phyloP scores from a whole-genome alignment of 1,140 invertebrate genomes.

The Agrypnia vestita region DNA sequence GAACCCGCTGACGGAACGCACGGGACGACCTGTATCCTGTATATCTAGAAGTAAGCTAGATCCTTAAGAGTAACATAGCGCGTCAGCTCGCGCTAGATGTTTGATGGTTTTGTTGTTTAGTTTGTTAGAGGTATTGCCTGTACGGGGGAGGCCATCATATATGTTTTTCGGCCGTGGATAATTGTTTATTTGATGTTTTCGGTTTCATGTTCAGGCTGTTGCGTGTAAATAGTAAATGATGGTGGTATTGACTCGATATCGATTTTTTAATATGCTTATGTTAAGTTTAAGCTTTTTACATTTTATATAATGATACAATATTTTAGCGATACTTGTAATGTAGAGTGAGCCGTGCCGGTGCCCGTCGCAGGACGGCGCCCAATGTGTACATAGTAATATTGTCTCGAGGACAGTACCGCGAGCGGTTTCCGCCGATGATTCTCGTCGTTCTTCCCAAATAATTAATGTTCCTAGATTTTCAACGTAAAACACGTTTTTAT shows the following conservation, averaged over 20 bases:
- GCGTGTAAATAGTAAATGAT: constrained; percentile 50
- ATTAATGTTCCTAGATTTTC: constrained; percentile 35
- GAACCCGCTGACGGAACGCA: not conserved
- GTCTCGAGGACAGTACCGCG: not conserved
- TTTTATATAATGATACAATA: constrained; percentile 33
- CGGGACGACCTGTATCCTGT: not conserved
- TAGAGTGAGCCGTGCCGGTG: not conserved
- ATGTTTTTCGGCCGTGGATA: constrained; percentile 60
- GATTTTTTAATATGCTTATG: constrained; percentile 38
- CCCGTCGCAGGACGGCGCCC: not conserved
- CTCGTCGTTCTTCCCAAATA: constrained; percentile 35
- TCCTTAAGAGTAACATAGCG: constrained; percentile 34
- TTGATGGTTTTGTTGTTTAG: constrained; percentile 34
- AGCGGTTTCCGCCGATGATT: constrained; percentile 16
- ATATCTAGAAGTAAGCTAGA: constrained; percentile 45
- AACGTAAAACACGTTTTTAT: constrained; percentile 20
- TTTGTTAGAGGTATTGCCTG: constrained; percentile 24
- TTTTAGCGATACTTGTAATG: constrained; percentile 37
- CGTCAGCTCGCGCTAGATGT: constrained; percentile 31
- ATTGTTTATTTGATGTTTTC: constrained; percentile 55
- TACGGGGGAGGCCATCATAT: constrained; percentile 57
- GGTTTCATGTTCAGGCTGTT: constrained; percentile 54
- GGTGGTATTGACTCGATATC: constrained; percentile 42
- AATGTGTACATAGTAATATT: not conserved
- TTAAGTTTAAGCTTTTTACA: constrained; percentile 49